A percentile compares a stretch with the other conserved stretches of the same genome.
Evolutionary conservation across 2,888 invertebrate genomes (phyloP).

Genomic region (Eulithis testata): DNA sequence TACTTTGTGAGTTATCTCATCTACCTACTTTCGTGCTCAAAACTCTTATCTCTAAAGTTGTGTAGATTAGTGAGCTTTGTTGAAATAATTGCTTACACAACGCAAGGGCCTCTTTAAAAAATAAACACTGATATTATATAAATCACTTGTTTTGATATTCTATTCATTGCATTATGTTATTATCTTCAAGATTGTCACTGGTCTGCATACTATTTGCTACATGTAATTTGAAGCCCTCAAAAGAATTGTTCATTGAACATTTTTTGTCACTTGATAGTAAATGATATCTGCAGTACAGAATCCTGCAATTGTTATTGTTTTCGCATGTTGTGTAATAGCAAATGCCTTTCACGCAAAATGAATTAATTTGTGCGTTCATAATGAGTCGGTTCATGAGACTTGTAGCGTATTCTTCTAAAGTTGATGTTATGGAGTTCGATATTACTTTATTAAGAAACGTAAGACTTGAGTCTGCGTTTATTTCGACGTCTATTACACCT

Average conservation of each 20-base stretch:
- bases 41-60: slow-evolving; percentile 37
- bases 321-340: slow-evolving; percentile 62
- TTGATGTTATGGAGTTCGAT: slow-evolving; percentile 50
- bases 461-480: slow-evolving; percentile 42
- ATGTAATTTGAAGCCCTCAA: slow-evolving; percentile 28
- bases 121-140: slow-evolving; percentile 19
- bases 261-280: slow-evolving; percentile 54
- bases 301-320: slow-evolving; percentile 47
- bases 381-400: slow-evolving; percentile 58
- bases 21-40: slow-evolving; percentile 12
- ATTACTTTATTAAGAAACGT: slow-evolving; percentile 39
- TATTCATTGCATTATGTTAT: slow-evolving; percentile 52
- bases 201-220: slow-evolving; percentile 29
- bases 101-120: slow-evolving; percentile 19
- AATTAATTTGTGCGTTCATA: slow-evolving; percentile 52
- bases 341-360: slow-evolving; percentile 58
- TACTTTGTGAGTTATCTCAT: slow-evolving; percentile 17
- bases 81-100: slow-evolving; percentile 26
- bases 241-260: slow-evolving; percentile 46
- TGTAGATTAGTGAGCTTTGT: slow-evolving; percentile 41
- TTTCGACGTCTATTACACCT: too few species aligned
- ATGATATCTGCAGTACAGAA: slow-evolving; percentile 58
- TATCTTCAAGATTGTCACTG: slow-evolving; percentile 50
- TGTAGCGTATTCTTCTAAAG: slow-evolving; percentile 56
- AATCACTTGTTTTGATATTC: slow-evolving; percentile 47